These are phyloP conservation scores for Laodelphax striatellus DNA, from an alignment of 1,140 invertebrate species.

Conservation along the genomic window DNA sequence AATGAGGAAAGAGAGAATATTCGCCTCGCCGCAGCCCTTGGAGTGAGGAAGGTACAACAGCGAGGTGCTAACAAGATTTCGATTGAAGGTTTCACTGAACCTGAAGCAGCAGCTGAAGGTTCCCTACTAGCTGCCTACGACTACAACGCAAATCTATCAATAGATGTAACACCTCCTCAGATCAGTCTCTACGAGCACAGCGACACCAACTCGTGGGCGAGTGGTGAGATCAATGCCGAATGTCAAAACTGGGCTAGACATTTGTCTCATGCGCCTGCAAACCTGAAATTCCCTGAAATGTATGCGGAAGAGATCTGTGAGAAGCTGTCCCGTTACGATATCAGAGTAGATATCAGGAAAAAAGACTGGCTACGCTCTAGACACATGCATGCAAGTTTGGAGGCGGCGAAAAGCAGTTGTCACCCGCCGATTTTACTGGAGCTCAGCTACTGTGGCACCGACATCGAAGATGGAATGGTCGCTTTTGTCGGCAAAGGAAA, in stretches of 20 bases:
- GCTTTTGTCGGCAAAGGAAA: constrained; percentile 54
- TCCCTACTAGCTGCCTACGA: constrained; percentile 44
- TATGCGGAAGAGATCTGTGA: constrained; percentile 26
- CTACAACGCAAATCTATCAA: constrained; percentile 47
- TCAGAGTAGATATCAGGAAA: constrained; percentile 30
- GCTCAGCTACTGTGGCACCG: constrained; percentile 27
- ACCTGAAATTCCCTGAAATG: background rate
- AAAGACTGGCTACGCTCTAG: constrained; percentile 36
- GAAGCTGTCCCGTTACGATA: constrained; percentile 7
- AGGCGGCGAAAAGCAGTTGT: constrained; percentile 38
- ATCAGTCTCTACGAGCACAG: background rate
- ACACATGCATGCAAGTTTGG: constrained; percentile 42
- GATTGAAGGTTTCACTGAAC: constrained; percentile 54
- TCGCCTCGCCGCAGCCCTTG: constrained; percentile 33
- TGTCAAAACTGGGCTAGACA: background rate
- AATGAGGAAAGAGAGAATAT: constrained; percentile 36
- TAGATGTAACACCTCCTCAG: background rate
- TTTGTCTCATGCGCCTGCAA: background rate
- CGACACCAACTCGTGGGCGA: background rate
- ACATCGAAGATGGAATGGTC: constrained; percentile 24
- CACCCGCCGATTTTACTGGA: constrained; percentile 42
- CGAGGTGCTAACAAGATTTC: constrained; percentile 48
- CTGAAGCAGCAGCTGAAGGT: constrained; percentile 64
- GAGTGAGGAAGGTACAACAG: constrained; percentile 33
- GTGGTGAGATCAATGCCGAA: background rate